phyloP scores from a whole-genome alignment of 2,797 vertebrate genomes.

The Gobio occitaniae region DNA sequence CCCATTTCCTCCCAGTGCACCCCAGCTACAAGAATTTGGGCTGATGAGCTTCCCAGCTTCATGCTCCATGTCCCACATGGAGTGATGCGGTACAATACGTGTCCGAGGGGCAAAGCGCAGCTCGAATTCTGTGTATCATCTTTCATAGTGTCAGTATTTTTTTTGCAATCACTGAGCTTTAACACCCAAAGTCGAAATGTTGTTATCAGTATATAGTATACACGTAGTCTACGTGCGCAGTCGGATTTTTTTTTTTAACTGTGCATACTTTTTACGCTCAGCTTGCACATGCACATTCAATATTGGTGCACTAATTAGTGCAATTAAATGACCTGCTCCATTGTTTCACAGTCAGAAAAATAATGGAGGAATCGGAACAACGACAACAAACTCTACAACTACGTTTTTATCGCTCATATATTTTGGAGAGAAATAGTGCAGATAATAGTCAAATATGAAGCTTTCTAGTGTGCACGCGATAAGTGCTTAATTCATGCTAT shows the following conservation, averaged over 20 bases:
- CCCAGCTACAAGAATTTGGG: conserved; percentile 46
- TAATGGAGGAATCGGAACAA: background rate
- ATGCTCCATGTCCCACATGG: conserved; percentile 40
- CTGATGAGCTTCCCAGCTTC: conserved; percentile 61
- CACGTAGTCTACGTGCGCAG: background rate
- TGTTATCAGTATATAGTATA: background rate
- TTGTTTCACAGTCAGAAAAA: background rate
- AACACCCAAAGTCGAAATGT: background rate
- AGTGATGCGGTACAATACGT: conserved; percentile 14
- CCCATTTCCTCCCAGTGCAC: conserved; percentile 40
- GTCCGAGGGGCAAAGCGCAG: background rate
- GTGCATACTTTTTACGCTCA: background rate
- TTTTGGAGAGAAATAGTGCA: background rate
- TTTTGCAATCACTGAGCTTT: background rate
- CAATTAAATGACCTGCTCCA: background rate
- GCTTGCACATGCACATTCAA: background rate
- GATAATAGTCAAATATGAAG: background rate
- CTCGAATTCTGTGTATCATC: background rate
- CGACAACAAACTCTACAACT: background rate
- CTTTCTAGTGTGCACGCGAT: background rate
- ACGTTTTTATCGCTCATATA: background rate
- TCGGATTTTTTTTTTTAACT: background rate
- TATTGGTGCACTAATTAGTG: background rate
- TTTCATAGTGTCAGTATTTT: background rate
- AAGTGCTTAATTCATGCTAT: background rate